Evolutionary conservation across 2,888 invertebrate genomes (phyloP).

Genomic region (Actias luna): DNA sequence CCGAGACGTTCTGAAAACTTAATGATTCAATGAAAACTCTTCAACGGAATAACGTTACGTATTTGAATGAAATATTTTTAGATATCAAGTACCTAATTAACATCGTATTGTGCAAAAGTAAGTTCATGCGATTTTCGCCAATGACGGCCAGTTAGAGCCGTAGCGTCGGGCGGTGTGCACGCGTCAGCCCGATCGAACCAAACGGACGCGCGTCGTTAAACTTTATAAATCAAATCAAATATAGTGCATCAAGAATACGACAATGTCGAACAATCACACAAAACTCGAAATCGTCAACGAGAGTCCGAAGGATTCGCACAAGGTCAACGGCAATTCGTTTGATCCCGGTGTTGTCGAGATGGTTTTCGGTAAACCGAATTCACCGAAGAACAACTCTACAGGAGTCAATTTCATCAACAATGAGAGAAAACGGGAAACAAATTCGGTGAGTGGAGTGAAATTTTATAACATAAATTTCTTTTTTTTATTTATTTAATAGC

Average conservation of each 20-base stretch:
- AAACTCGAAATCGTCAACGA: conserved; percentile 44
- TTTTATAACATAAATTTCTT: neutral
- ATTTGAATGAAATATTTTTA: neutral
- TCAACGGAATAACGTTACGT: neutral
- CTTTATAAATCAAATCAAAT: neutral
- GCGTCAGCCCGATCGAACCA: neutral
- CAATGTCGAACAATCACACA: conserved; percentile 38
- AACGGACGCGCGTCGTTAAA: neutral
- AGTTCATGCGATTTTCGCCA: neutral
- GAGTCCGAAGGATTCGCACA: conserved; percentile 32
- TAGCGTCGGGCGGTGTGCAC: neutral
- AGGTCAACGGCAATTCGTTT: conserved; percentile 30
- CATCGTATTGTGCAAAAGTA: neutral
- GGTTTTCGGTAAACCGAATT: conserved; percentile 56
- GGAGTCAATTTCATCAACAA: conserved; percentile 42
- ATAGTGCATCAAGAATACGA: neutral
- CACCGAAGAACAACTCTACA: conserved; percentile 34
- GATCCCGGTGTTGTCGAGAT: conserved; percentile 54
- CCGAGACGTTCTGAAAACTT: neutral
- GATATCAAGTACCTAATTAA: conserved; percentile 5
- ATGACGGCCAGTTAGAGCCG: neutral
- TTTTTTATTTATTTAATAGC: too few relatives aligned
- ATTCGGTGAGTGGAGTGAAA: conserved; percentile 32
- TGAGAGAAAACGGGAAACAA: conserved; percentile 36
- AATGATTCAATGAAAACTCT: neutral